phyloP scores from a whole-genome alignment of 1,140 invertebrate species.

The Lepidostoma basale region DNA sequence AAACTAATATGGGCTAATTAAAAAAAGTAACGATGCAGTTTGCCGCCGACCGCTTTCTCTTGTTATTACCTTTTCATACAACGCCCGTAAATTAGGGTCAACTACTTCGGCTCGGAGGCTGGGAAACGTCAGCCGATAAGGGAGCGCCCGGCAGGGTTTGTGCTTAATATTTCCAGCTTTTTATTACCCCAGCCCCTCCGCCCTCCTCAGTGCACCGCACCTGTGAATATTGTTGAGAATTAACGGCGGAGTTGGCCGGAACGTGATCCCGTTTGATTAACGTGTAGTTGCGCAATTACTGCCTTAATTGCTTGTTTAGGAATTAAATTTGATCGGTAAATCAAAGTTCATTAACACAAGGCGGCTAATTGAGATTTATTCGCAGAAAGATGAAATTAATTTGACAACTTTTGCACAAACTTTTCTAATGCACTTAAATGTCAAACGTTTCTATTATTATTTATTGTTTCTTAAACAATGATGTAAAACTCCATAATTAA shows the following conservation, averaged over 20 bases:
- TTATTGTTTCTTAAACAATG: too few species aligned
- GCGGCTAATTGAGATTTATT: too few species aligned
- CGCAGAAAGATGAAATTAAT: too few species aligned
- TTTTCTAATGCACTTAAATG: too few species aligned
- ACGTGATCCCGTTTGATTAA: neutral
- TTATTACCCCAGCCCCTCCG: neutral
- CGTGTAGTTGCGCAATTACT: neutral
- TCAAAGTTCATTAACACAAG: too few species aligned
- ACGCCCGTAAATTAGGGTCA: constrained; percentile 7
- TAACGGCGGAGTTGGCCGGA: neutral
- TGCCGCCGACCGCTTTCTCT: neutral
- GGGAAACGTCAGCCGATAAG: neutral
- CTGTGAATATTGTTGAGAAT: constrained; percentile 5
- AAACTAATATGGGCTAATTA: neutral
- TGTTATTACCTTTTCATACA: neutral
- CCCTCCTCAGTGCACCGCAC: neutral
- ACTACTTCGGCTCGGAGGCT: constrained; percentile 2
- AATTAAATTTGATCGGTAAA: neutral
- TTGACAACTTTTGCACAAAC: too few species aligned
- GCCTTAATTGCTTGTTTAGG: neutral
- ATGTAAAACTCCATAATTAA: too few species aligned
- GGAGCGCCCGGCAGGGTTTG: constrained; percentile 1
- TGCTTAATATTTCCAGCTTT: constrained; percentile 2
- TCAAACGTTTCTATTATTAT: too few species aligned
- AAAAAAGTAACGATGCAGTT: neutral